These are phyloP conservation scores for Episyrphus balteatus DNA, from an alignment of 1,140 invertebrate genomes.

Conservation along the genomic window DNA sequence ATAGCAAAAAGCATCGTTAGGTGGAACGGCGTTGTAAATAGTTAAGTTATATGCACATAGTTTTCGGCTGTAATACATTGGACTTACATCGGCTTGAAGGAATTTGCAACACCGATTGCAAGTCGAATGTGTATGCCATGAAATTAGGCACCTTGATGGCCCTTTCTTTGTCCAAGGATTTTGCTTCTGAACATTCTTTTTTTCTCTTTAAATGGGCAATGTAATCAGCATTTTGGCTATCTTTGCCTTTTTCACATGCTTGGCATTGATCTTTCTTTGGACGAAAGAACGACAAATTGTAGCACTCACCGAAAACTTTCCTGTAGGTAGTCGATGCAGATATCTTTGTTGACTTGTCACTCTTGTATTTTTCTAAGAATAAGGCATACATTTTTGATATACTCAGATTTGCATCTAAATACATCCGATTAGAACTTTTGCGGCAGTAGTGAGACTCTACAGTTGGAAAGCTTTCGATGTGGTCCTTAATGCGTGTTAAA, in stretches of 20 bases:
- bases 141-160: slow-evolving; percentile 1
- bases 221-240: background rate
- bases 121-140: slow-evolving; percentile 1
- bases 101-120: slow-evolving; percentile 4
- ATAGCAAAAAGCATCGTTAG: no score
- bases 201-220: background rate
- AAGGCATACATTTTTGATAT: no score
- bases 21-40: no score
- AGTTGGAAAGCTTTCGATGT: background rate
- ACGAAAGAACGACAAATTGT: slow-evolving; percentile 5
- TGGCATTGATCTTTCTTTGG: slow-evolving; percentile 6
- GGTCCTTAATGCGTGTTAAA: background rate
- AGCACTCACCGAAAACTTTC: slow-evolving; percentile 4
- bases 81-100: no score
- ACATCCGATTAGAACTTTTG: background rate
- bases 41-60: no score
- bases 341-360: background rate
- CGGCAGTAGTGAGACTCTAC: slow-evolving; percentile 1
- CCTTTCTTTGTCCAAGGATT: slow-evolving; percentile 7
- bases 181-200: background rate
- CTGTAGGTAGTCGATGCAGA: slow-evolving; percentile 2
- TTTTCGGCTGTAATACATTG: no score
- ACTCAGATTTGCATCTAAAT: no score
- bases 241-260: slow-evolving; percentile 2
- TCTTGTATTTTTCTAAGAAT: no score